phyloP scores from a whole-genome alignment of 92 coral and sea anemone genomes.

The Epizoanthus stellaris region DNA sequence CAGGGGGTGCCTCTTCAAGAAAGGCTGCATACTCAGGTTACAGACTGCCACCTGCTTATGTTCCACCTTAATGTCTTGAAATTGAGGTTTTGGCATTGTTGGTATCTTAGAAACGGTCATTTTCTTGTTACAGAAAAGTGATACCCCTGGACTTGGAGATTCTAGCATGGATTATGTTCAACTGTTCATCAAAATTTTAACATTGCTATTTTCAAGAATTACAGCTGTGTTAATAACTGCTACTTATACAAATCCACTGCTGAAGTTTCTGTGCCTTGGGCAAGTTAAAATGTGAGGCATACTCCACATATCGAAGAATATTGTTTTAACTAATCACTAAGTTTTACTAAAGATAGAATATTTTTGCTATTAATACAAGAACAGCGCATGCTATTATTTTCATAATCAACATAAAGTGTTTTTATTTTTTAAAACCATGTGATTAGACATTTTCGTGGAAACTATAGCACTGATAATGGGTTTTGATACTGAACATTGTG shows the following conservation, averaged over 20 bases:
- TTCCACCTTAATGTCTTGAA: slow-evolving; percentile 76
- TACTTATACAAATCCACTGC: slow-evolving; percentile 2
- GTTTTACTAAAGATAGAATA: background rate
- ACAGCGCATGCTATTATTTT: slow-evolving; percentile 17
- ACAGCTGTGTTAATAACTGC: background rate
- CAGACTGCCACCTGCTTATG: slow-evolving; percentile 98
- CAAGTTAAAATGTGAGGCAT: background rate
- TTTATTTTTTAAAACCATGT: background rate
- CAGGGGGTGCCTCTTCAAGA: slow-evolving; percentile 61
- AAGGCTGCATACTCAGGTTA: slow-evolving; percentile 89
- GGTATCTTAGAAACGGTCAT: background rate
- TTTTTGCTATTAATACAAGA: slow-evolving; percentile 22
- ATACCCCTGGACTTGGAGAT: background rate
- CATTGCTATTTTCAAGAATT: background rate
- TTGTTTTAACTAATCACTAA: background rate
- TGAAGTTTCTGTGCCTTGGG: background rate
- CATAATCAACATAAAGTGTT: background rate
- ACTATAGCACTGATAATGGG: background rate
- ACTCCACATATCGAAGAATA: background rate
- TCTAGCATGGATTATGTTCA: slow-evolving; percentile 3
- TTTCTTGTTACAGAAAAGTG: background rate
- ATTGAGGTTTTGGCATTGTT: background rate
- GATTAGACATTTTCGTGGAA: background rate
- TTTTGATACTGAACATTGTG: too few relatives aligned
- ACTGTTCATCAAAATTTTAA: background rate